Percentiles rank a stretch among this genome's conserved stretches.
Conservation (phyloP, 2,888 invertebrate species). For the Brachylomia viminalis region DNA sequence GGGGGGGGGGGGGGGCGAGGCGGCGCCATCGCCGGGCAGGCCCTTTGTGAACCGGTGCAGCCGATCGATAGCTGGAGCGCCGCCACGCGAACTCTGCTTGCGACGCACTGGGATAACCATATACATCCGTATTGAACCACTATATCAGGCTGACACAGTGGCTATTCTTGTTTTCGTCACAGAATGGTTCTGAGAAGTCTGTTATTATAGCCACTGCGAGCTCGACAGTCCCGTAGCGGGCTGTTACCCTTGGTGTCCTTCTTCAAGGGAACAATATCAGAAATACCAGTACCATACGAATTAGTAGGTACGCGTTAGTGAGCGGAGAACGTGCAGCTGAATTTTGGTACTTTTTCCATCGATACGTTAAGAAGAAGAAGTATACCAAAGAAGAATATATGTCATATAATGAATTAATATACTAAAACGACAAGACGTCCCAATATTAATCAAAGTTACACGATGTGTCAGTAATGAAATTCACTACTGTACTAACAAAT, state of each 20-base stretch:
- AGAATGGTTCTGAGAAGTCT: not conserved
- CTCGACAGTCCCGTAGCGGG: not conserved
- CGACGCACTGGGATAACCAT: constrained; percentile 19
- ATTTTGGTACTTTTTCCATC: no score
- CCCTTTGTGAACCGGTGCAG: constrained; percentile 77
- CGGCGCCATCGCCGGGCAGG: constrained; percentile 46
- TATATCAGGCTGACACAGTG: not conserved
- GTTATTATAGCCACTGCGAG: not conserved
- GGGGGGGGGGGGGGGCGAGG: not conserved
- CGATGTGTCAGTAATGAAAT: not conserved
- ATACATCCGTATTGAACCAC: constrained; percentile 13
- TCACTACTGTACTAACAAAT: no score
- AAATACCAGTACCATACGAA: not conserved
- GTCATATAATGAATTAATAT: no score
- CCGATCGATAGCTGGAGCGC: constrained; percentile 77
- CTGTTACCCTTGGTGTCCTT: not conserved
- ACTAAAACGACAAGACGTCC: not conserved
- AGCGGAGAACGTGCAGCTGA: no score
- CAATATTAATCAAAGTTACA: not conserved
- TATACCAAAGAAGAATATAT: no score
- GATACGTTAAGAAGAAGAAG: no score
- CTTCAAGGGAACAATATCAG: not conserved
- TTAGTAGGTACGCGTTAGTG: not conserved
- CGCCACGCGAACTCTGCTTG: constrained; percentile 52
- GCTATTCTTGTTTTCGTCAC: not conserved